Base-by-base conservation (phyloP, 2,888 invertebrate species). In the Cancer borealis region DNA sequence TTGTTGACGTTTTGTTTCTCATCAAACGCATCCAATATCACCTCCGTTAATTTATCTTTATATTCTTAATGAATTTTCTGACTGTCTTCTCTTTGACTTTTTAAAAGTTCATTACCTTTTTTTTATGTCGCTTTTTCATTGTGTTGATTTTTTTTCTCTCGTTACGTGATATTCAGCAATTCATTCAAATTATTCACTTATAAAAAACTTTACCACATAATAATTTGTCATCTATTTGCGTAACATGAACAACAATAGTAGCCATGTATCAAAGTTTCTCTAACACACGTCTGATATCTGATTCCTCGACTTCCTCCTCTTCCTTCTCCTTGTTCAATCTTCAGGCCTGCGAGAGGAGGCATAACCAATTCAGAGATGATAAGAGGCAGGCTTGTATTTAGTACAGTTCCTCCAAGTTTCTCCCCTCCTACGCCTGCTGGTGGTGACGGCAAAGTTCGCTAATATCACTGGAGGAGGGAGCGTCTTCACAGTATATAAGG, bases 351-450 rank as follows among this genome's bases (percentile, higher is more conserved):
- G n/a, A 66, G n/a, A n/a, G 79, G 30, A 8, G 26, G 79, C 79
- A 12, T 30, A 30, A 79, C 79, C 10, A 79, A 79, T 73, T 79
- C 79, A 79, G 79, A 79, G 79, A 79, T 79, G 79, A 79, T 30
- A 30, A 79, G 79, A 30, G 30, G 79, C 26, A 79, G 79, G 6
- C 79, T 10, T 30, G 79, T 30, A 30, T 79, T 10, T 26, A 30
- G 79, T 79, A 73, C 26, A 79, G 79, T 79, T 79, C 10, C 66
- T 30, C 79, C 79, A 79, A 79, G 79, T 79, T 79, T 79, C 79
- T 10, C 79, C 79, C 30, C 30, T 79, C 79, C 79, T 17, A 17
- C 66, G 79, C 79, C 79, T 79, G 79, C 30, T 79, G 79, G 26
- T 79, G 79, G 79, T 79, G 79, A 30, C 79, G 79, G 30, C 30